These are phyloP conservation scores for Oreocharis arfaki DNA, from an alignment of 2,113 vertebrate species.

Conservation along the genomic window DNA sequence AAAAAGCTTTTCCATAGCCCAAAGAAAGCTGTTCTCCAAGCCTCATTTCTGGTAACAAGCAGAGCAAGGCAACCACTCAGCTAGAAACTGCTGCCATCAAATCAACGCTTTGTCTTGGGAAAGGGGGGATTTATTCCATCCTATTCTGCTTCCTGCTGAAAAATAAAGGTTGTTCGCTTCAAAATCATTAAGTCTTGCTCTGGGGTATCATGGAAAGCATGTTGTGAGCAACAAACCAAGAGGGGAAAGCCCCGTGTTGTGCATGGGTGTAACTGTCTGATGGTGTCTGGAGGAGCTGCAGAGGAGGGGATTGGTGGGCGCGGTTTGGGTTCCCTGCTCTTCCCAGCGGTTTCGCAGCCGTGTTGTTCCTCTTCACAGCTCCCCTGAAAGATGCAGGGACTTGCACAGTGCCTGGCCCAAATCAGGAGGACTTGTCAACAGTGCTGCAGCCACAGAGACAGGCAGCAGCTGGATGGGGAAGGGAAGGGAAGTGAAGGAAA, in stretches of 20 bases:
- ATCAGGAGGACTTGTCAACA: conserved; percentile 42
- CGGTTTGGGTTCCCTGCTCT: not conserved
- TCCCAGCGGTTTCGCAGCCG: not conserved
- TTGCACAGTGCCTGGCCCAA: not conserved
- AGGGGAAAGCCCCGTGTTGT: not conserved
- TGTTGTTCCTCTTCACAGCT: not conserved
- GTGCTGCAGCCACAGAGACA: conserved; percentile 44
- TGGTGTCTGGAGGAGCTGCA: not conserved
- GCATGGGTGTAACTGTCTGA: fast-evolving
- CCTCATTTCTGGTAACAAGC: conserved; percentile 25
- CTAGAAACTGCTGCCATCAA: conserved; percentile 19
- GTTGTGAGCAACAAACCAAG: not conserved
- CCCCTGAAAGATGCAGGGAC: not conserved
- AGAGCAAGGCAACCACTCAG: conserved; percentile 34
- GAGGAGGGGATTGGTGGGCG: not conserved
- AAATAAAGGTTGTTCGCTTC: not conserved
- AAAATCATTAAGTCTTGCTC: not conserved
- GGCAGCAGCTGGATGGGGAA: conserved; percentile 74
- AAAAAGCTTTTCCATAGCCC: conserved; percentile 1
- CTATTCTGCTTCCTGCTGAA: not conserved
- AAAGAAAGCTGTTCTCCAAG: not conserved
- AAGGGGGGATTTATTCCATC: not conserved
- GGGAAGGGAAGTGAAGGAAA: conserved; percentile 75
- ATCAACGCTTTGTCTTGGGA: not conserved
- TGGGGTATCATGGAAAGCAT: not conserved